Base-by-base conservation (phyloP, 2,888 invertebrate species). In the Acanthococcus lagerstroemiae region DNA sequence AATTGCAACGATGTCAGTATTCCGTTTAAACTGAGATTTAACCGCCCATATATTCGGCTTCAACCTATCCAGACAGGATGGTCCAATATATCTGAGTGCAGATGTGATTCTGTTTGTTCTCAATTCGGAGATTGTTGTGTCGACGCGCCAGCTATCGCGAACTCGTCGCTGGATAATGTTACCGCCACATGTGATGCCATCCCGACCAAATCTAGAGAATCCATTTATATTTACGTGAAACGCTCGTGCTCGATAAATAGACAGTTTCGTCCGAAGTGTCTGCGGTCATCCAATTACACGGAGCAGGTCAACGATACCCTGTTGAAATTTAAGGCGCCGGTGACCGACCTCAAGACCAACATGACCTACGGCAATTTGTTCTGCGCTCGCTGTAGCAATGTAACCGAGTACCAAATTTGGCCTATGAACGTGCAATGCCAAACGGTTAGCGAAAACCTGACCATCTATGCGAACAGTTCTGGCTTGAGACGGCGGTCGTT, bases 71-170 rank as follows among this genome's bases (percentile, higher is more conserved):
- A n/a, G n/a, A n/a, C n/a, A n/a, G n/a, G n/a, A n/a, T n/a, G n/a
- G n/a, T n/a, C n/a, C n/a, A n/a, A n/a, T n/a, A n/a, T 15, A 45
- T 19, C 46, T 4, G 46, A 2, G 17, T 60, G 60, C 25, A 21
- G 25, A 4, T 63, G 63, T 15, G 63, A 37, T 37, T 15, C 44
- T 12, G 26, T 37, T 7, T 63, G 63, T 17, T 7, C 3, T 2
- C 24, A 1, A 3, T 63, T 54, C 24, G 63, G 63, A 1, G 63
- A 63, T n/a, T 63, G 63, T 5, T 63, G 63, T 25, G 46, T 26
- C n/a, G 37, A 63, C 12, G 25, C 52, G 1, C 22, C 44, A 0
- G n/a, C 21, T 7, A 17, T 22, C 17, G 4, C n/a, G 5, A 27
- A 17, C 27, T n/a, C n/a, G 27, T 17, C 45, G 12, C 1, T n/a